These are phyloP conservation scores for Catalaphyllia jardinei DNA, from an alignment of 64 coral and sea anemone genomes.

Conservation along the genomic window DNA sequence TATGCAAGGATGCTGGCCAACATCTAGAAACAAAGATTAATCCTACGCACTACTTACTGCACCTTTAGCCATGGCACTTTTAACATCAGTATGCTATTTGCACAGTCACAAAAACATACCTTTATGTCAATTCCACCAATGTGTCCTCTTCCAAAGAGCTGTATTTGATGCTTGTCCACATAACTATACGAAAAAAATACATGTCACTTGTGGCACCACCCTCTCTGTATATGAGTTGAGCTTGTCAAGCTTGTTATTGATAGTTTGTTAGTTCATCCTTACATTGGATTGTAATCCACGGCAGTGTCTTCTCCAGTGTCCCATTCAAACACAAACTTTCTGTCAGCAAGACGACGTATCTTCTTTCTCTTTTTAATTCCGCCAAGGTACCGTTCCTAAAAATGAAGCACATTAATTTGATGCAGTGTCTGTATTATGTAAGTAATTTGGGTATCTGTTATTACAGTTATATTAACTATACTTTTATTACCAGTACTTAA, in stretches of 20 bases:
- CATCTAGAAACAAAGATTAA: too few relatives aligned
- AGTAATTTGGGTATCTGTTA: background rate
- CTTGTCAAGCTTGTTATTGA: background rate
- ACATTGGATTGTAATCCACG: conserved; percentile 98
- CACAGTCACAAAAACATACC: conserved; percentile 30
- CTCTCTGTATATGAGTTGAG: background rate
- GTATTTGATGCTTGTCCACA: conserved; percentile 85
- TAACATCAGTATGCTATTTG: too few relatives aligned
- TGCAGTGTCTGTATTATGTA: background rate
- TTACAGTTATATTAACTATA: background rate
- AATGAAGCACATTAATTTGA: background rate
- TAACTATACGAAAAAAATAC: conserved; percentile 57
- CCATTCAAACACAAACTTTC: conserved; percentile 99
- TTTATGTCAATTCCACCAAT: conserved; percentile 99
- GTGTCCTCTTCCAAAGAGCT: conserved; percentile 98
- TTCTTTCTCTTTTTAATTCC: conserved; percentile 84
- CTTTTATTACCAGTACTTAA: background rate
- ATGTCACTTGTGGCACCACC: too few relatives aligned
- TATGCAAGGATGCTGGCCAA: too few relatives aligned
- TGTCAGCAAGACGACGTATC: conserved; percentile 86
- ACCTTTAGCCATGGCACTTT: too few relatives aligned
- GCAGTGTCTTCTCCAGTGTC: conserved; percentile 94
- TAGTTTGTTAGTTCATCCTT: background rate
- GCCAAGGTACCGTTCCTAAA: conserved; percentile 91
- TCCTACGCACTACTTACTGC: too few relatives aligned